Percentiles rank a stretch among this genome's conserved stretches.
Conservation (phyloP, 2,113 vertebrate species). For the Riparia riparia region DNA sequence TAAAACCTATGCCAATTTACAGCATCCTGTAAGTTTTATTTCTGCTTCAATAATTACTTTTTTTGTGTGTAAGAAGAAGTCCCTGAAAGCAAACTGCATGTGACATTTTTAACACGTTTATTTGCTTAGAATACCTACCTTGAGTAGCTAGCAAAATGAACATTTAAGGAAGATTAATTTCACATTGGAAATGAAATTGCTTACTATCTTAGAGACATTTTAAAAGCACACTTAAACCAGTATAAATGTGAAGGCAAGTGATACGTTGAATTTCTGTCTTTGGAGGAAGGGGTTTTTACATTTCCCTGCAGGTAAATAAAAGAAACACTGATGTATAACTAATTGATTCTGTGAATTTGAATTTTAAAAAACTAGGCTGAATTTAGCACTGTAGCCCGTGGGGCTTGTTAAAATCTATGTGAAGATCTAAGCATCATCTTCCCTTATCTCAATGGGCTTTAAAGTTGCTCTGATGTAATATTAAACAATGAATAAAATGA, state of each 20-base stretch:
- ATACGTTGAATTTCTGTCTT: neutral
- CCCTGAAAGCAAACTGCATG: neutral
- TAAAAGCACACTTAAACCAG: neutral
- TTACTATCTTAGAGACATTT: neutral
- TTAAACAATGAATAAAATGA: neutral
- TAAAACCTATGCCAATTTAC: neutral
- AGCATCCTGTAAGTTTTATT: neutral
- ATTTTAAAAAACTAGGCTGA: neutral
- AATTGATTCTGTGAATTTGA: neutral
- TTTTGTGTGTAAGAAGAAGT: neutral
- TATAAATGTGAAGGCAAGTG: neutral
- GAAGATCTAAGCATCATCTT: neutral
- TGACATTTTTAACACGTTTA: neutral
- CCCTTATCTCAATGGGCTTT: neutral
- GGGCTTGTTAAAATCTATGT: slow-evolving; percentile 11
- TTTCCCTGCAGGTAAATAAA: neutral
- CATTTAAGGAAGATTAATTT: neutral
- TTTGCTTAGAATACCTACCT: neutral
- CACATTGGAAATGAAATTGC: neutral
- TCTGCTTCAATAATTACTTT: neutral
- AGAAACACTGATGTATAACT: neutral
- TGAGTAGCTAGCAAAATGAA: neutral
- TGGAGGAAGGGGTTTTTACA: neutral
- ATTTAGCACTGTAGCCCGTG: neutral
- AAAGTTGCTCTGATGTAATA: slow-evolving; percentile 19